Evolutionary conservation across 2,797 vertebrate species (phyloP).

Genomic region (Ptychobarbus kaznakovi): DNA sequence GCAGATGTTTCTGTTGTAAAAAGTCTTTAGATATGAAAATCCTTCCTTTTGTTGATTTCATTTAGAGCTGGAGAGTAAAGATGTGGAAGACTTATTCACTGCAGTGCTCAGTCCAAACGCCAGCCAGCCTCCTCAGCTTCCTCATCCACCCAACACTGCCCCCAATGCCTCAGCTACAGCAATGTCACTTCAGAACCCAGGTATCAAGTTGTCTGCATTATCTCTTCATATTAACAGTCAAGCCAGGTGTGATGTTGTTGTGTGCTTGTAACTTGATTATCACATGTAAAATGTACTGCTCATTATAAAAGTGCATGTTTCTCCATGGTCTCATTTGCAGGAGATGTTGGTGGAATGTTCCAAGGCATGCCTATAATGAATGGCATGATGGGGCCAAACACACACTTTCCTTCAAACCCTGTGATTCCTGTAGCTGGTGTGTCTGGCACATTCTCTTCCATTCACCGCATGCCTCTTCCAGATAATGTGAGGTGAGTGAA

Average conservation of each 20-base stretch:
- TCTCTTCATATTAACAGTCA: neutral
- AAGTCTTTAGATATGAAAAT: neutral
- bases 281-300: neutral
- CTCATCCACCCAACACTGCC: slow-evolving; percentile 71
- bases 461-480: slow-evolving; percentile 78
- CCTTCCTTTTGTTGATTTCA: neutral
- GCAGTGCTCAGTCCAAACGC: slow-evolving; percentile 90
- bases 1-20: neutral
- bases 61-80: slow-evolving; percentile 93
- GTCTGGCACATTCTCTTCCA: slow-evolving; percentile 77
- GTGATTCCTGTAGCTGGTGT: slow-evolving; percentile 72
- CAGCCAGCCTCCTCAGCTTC: slow-evolving; percentile 76
- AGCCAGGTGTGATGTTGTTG: neutral
- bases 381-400: slow-evolving; percentile 83
- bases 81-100: slow-evolving; percentile 96
- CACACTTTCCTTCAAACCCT: slow-evolving; percentile 78
- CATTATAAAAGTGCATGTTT: slow-evolving; percentile 12
- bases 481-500: slow-evolving; percentile 77
- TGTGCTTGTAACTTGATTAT: neutral
- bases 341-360: slow-evolving; percentile 73
- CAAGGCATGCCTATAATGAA: slow-evolving; percentile 89
- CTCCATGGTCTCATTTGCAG: slow-evolving; percentile 64
- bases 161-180: slow-evolving; percentile 68
- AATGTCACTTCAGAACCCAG: slow-evolving; percentile 78
- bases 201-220: slow-evolving; percentile 62